These are phyloP conservation scores for Diglossa brunneiventris DNA, from an alignment of 2,113 vertebrate species.

Conservation along the genomic window DNA sequence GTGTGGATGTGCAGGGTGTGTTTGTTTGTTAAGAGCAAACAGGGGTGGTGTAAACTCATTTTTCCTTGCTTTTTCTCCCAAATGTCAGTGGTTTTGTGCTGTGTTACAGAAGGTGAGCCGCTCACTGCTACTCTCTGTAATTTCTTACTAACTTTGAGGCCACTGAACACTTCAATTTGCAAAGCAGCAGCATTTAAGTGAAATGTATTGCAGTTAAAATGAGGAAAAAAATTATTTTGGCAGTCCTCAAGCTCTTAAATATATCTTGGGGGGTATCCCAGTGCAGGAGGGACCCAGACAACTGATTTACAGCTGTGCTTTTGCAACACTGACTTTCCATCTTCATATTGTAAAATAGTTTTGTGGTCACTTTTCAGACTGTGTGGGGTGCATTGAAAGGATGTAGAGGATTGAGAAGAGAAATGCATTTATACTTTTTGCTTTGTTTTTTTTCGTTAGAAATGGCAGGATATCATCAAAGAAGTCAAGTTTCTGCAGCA, in stretches of 20 bases:
- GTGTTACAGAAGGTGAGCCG: neutral
- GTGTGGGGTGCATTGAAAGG: neutral
- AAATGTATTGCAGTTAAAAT: neutral
- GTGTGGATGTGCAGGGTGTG: neutral
- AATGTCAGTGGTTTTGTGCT: neutral
- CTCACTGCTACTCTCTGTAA: neutral
- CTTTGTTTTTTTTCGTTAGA: slow-evolving; percentile 71
- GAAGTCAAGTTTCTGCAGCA: slow-evolving; percentile 95
- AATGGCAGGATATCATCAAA: slow-evolving; percentile 99
- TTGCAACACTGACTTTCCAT: neutral
- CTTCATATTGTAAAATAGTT: neutral
- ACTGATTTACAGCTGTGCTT: neutral
- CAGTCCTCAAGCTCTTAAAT: neutral
- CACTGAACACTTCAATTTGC: neutral
- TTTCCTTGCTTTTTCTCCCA: neutral
- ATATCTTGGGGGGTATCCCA: too few relatives aligned
- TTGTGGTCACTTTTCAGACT: neutral
- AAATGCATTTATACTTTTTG: neutral
- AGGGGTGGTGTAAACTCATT: neutral
- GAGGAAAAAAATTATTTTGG: neutral
- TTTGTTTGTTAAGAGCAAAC: neutral
- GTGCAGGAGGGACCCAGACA: neutral
- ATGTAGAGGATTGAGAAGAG: neutral
- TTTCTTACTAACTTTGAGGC: neutral
- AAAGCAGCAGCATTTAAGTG: neutral